These are phyloP conservation scores for Dermolepida albohirtum DNA, from an alignment of 2,888 invertebrate genomes.

Conservation along the genomic window DNA sequence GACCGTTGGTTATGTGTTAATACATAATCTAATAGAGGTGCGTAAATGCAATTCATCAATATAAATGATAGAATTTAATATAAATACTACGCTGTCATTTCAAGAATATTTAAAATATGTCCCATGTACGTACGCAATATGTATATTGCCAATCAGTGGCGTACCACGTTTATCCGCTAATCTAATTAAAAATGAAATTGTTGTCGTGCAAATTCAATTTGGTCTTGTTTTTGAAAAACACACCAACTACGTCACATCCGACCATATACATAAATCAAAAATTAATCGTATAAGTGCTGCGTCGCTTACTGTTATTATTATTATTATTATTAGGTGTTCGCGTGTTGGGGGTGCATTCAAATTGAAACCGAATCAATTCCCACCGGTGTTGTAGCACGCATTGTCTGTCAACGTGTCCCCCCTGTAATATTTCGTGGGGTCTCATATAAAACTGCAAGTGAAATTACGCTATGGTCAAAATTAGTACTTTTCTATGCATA, in stretches of 20 bases:
- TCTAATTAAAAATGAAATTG: slow-evolving; percentile 1
- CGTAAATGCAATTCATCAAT: too few relatives aligned
- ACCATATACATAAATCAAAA: slow-evolving; percentile 3
- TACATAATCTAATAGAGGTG: too few relatives aligned
- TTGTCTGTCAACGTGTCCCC: background rate
- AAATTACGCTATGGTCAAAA: slow-evolving; percentile 1
- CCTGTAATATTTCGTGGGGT: background rate
- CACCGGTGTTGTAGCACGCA: background rate
- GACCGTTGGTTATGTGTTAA: too few relatives aligned
- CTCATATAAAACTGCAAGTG: slow-evolving; percentile 3
- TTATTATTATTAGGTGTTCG: slow-evolving; percentile 5
- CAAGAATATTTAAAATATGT: too few relatives aligned
- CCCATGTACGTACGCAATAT: too few relatives aligned
- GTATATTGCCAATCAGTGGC: background rate
- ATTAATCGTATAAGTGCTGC: slow-evolving; percentile 6
- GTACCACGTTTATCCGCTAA: background rate
- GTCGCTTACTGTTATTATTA: background rate
- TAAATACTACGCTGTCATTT: too few relatives aligned
- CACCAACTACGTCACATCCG: background rate
- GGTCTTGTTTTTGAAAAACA: background rate
- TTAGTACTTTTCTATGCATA: slow-evolving; percentile 14
- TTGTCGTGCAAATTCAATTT: slow-evolving; percentile 4
- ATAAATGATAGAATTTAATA: too few relatives aligned
- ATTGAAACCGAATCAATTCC: slow-evolving; percentile 6
- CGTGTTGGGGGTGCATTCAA: slow-evolving; percentile 6